phyloP scores from a whole-genome alignment of 2,888 invertebrate genomes.

The Drosophila subsilvestris region DNA sequence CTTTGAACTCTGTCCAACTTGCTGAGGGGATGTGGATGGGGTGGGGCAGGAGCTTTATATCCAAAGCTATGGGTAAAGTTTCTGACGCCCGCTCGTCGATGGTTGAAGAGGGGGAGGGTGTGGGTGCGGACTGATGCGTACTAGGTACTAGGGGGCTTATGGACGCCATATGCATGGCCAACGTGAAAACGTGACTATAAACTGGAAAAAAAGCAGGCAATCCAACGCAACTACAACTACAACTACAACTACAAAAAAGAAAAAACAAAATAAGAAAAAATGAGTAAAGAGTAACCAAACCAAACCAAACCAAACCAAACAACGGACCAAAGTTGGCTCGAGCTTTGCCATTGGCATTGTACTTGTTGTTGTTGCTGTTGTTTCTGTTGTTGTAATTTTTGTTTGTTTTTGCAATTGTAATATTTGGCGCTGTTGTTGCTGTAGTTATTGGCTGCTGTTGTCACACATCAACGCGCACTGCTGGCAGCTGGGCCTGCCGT shows the following conservation, averaged over 20 bases:
- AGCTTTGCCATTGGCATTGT: conserved; percentile 47
- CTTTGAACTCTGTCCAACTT: conserved; percentile 38
- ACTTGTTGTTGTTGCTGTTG: conserved; percentile 22
- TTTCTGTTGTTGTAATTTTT: conserved; percentile 34
- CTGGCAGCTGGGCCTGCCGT: conserved; percentile 46
- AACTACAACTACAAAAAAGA: conserved; percentile 7
- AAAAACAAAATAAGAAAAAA: neutral
- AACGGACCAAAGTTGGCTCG: conserved; percentile 49
- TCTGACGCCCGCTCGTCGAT: conserved; percentile 40
- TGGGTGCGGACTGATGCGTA: neutral
- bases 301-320: conserved; percentile 46
- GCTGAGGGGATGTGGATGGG: neutral
- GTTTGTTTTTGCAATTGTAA: conserved; percentile 35
- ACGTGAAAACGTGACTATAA: conserved; percentile 69
- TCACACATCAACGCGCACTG: conserved; percentile 73
- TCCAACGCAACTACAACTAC: conserved; percentile 12
- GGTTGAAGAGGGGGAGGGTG: neutral
- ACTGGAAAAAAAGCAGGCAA: conserved; percentile 58
- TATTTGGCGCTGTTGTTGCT: conserved; percentile 52
- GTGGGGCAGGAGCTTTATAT: conserved; percentile 1
- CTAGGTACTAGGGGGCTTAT: conserved; percentile 29
- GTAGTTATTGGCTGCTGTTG: conserved; percentile 74
- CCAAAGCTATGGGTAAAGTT: conserved; percentile 41
- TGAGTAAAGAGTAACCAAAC: conserved; percentile 32
- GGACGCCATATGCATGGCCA: conserved; percentile 48